phyloP scores from a whole-genome alignment of 2,888 invertebrate species.

The Drosophila mimetica region DNA sequence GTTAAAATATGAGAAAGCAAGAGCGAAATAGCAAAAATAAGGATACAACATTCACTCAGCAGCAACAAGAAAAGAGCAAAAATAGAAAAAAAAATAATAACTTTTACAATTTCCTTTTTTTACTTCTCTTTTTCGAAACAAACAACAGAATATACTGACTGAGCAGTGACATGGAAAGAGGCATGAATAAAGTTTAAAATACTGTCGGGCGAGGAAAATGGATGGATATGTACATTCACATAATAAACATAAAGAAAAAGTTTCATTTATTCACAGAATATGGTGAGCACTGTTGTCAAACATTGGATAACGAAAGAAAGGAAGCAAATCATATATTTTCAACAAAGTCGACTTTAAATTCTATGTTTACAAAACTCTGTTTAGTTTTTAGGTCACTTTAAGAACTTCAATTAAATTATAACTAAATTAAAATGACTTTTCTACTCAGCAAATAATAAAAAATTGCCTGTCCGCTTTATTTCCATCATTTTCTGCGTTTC shows the following conservation, averaged over 20 bases:
- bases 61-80: constrained; percentile 34
- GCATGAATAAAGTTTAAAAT: constrained; percentile 64
- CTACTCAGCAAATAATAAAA: neutral
- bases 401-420: no score
- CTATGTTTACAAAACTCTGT: no score
- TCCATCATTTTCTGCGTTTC: neutral
- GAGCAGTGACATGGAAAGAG: constrained; percentile 7
- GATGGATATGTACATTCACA: constrained; percentile 10
- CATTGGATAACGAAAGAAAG: neutral
- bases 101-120: constrained; percentile 13
- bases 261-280: constrained; percentile 62
- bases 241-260: constrained; percentile 19
- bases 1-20: neutral
- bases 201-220: constrained; percentile 33
- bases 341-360: neutral
- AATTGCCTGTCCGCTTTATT: neutral
- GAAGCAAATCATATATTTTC: neutral
- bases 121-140: constrained; percentile 1
- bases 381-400: no score
- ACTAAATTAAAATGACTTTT: neutral
- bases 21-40: constrained; percentile 31
- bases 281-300: constrained; percentile 18
- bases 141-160: constrained; percentile 7
- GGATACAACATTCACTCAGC: constrained; percentile 53
- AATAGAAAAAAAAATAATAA: constrained; percentile 15